Evolutionary conservation across 2,797 vertebrate species (phyloP).

Genomic region (Poliocrania exsul): DNA sequence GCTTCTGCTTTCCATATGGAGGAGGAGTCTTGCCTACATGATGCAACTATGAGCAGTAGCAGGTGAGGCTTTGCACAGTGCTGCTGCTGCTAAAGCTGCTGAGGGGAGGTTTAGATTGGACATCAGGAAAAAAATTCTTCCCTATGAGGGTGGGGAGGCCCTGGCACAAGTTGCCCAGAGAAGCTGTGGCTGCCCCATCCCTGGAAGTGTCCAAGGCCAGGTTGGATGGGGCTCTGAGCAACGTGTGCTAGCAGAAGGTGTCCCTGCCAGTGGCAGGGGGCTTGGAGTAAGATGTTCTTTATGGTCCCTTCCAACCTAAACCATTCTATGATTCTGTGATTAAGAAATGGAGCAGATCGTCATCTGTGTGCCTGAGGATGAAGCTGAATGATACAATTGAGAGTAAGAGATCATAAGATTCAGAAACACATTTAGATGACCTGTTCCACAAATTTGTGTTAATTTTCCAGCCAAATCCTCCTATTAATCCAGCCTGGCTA

Average conservation of each 20-base stretch:
- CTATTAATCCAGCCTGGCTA: background rate
- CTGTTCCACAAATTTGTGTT: background rate
- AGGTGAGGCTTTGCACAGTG: background rate
- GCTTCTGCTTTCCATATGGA: background rate
- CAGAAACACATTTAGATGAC: background rate
- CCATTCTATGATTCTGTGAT: background rate
- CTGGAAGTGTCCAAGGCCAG: background rate
- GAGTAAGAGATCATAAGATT: background rate
- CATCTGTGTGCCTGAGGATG: fast-evolving
- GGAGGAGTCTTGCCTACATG: background rate
- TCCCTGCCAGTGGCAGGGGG: background rate
- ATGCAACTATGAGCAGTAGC: background rate
- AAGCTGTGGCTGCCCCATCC: background rate
- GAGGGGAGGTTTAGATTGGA: background rate
- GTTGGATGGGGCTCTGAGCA: background rate
- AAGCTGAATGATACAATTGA: background rate
- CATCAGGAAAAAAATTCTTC: too few species aligned
- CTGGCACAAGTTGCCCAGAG: background rate
- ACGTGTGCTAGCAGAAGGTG: background rate
- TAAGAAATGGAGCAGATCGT: background rate
- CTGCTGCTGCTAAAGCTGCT: background rate
- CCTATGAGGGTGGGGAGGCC: background rate
- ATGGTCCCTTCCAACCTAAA: background rate
- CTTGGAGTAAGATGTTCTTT: background rate
- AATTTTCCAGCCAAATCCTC: background rate